A percentile compares a stretch with the other conserved stretches of the same genome.
phyloP scores from a whole-genome alignment of 1,140 invertebrate species.

The Neodiprion fabricii region DNA sequence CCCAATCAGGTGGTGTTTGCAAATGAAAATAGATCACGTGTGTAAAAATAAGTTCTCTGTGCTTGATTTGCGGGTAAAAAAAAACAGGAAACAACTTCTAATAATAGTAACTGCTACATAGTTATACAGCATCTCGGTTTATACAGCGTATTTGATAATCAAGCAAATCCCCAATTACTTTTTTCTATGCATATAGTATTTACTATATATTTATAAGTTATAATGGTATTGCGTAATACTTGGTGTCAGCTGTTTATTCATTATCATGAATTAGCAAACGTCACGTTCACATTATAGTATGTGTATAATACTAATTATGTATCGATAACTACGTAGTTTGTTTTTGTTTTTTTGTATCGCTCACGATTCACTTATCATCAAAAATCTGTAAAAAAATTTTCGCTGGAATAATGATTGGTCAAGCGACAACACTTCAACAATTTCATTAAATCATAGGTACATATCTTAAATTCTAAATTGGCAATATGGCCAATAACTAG shows the following conservation, averaged over 20 bases:
- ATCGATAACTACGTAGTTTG: not conserved
- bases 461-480: conserved; percentile 12
- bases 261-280: conserved; percentile 1
- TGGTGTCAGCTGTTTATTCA: conserved; percentile 18
- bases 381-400: not conserved
- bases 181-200: not conserved
- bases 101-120: too few species aligned
- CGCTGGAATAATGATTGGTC: not conserved
- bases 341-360: conserved; percentile 4
- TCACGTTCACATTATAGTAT: not conserved
- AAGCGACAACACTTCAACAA: not conserved
- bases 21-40: too few species aligned
- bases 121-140: too few species aligned
- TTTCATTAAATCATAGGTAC: too few species aligned
- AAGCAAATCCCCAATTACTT: not conserved
- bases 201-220: not conserved
- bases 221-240: conserved; percentile 16
- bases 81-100: too few species aligned
- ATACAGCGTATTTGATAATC: not conserved
- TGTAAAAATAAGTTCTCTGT: too few species aligned
- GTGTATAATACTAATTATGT: not conserved
- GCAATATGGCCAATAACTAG: conserved; percentile 14
- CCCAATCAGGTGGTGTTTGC: too few species aligned
- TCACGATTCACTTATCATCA: not conserved
- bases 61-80: too few species aligned